A percentile compares a stretch with the other conserved stretches of the same genome.
phyloP scores from a whole-genome alignment of 2,797 vertebrate genomes.

The Peromyscus aztecus region DNA sequence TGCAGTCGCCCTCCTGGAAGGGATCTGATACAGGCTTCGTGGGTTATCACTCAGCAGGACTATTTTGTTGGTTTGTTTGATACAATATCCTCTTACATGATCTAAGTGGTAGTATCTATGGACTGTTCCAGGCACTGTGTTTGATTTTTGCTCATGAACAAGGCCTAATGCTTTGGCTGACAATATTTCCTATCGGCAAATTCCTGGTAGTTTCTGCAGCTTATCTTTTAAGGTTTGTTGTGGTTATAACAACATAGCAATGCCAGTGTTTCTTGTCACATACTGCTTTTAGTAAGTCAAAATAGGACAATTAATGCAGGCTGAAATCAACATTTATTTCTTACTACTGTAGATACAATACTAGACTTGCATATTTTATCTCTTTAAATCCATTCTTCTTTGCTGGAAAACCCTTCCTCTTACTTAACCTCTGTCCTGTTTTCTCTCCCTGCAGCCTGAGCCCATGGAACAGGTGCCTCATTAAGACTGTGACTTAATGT shows the following conservation, averaged over 20 bases:
- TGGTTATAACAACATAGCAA: background rate
- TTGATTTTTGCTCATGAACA: constrained; percentile 45
- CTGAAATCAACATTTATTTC: constrained; percentile 55
- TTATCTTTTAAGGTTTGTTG: constrained; percentile 28
- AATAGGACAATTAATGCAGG: constrained; percentile 19
- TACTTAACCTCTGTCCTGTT: constrained; percentile 60
- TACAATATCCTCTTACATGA: background rate
- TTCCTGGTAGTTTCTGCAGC: background rate
- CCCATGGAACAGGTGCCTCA: constrained; percentile 70
- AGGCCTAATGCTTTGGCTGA: constrained; percentile 37
- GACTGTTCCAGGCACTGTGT: constrained; percentile 14
- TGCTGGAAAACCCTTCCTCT: constrained; percentile 61
- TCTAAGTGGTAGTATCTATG: constrained; percentile 46
- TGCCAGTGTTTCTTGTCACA: constrained; percentile 19
- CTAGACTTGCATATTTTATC: constrained; percentile 47
- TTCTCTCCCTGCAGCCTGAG: constrained; percentile 70
- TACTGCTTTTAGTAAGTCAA: constrained; percentile 51
- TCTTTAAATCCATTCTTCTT: constrained; percentile 64
- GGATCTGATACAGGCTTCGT: background rate
- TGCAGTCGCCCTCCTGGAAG: constrained; percentile 51
- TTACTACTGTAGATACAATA: constrained; percentile 36
- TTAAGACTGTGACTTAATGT: constrained; percentile 73
- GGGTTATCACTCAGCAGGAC: constrained; percentile 17
- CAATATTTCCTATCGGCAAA: constrained; percentile 37
- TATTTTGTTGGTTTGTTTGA: background rate